A percentile compares a stretch with the other conserved stretches of the same genome.
phyloP scores from a whole-genome alignment of 2,113 vertebrate species.

The Gadus macrocephalus region DNA sequence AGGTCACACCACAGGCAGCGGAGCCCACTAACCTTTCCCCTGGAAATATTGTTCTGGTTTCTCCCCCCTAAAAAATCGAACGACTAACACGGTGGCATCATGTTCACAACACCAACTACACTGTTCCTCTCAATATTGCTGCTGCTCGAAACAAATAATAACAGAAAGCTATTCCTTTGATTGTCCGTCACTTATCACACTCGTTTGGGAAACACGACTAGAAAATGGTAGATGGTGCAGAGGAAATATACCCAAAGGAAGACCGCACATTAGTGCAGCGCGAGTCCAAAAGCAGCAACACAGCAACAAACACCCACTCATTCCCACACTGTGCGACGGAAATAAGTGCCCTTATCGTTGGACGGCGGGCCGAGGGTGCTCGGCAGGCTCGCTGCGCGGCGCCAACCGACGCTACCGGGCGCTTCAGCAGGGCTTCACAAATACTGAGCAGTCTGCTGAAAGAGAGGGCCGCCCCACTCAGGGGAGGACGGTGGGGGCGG shows the following conservation, averaged over 20 bases:
- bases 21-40: constrained; percentile 60
- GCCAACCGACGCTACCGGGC: constrained; percentile 40
- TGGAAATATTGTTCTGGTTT: constrained; percentile 48
- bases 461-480: constrained; percentile 46
- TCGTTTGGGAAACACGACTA: constrained; percentile 20
- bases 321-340: constrained; percentile 49
- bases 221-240: not conserved
- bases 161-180: constrained; percentile 43
- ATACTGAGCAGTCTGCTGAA: constrained; percentile 61
- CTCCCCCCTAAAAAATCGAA: constrained; percentile 11
- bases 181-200: constrained; percentile 42
- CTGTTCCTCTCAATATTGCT: constrained; percentile 18
- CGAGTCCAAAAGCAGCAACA: constrained; percentile 28
- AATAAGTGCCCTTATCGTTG: constrained; percentile 57
- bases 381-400: constrained; percentile 35
- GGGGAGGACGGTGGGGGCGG: not conserved
- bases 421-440: constrained; percentile 56
- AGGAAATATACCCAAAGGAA: constrained; percentile 31
- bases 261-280: constrained; percentile 15
- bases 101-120: not conserved
- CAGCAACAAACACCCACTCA: constrained; percentile 22
- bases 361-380: constrained; percentile 43
- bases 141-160: constrained; percentile 39
- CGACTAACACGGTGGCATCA: constrained; percentile 14
- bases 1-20: constrained; percentile 41